phyloP scores from a whole-genome alignment of 2,888 invertebrate genomes.

The Eristalis intricaria region DNA sequence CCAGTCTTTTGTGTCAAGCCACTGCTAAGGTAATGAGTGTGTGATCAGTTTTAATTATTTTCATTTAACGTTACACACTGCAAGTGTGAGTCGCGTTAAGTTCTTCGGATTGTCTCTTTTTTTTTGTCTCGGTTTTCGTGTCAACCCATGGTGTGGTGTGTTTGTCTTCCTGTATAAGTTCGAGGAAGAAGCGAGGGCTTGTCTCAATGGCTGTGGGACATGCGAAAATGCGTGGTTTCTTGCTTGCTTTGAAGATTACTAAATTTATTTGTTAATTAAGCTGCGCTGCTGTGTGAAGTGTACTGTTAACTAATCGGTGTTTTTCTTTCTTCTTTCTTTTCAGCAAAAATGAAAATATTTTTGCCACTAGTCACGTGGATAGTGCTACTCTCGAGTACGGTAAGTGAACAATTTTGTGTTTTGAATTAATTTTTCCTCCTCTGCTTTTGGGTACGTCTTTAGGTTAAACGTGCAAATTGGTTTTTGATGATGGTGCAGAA shows the following conservation, averaged over 20 bases:
- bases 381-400: slow-evolving; percentile 90
- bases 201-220: slow-evolving; percentile 21
- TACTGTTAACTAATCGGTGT: slow-evolving; percentile 48
- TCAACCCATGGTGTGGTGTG: slow-evolving; percentile 1
- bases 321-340: slow-evolving; percentile 83
- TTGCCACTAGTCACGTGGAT: slow-evolving; percentile 96
- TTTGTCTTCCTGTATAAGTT: slow-evolving; percentile 56
- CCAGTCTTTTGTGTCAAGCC: slow-evolving; percentile 11
- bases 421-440: background rate
- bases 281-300: background rate
- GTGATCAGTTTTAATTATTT: slow-evolving; percentile 65
- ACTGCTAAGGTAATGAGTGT: slow-evolving; percentile 40
- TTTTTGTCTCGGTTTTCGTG: slow-evolving; percentile 7
- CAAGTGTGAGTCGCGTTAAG: slow-evolving; percentile 42
- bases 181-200: slow-evolving; percentile 58
- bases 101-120: slow-evolving; percentile 8
- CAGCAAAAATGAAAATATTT: slow-evolving; percentile 96
- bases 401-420: slow-evolving; percentile 84
- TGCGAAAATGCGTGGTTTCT: slow-evolving; percentile 44
- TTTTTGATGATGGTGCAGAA: background rate
- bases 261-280: slow-evolving; percentile 10
- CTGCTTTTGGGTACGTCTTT: background rate
- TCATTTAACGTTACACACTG: slow-evolving; percentile 41
- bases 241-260: background rate
- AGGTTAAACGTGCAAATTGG: slow-evolving; percentile 13